Evolutionary conservation across 2,888 invertebrate species (phyloP).

Genomic region (Masnerella sp.): DNA sequence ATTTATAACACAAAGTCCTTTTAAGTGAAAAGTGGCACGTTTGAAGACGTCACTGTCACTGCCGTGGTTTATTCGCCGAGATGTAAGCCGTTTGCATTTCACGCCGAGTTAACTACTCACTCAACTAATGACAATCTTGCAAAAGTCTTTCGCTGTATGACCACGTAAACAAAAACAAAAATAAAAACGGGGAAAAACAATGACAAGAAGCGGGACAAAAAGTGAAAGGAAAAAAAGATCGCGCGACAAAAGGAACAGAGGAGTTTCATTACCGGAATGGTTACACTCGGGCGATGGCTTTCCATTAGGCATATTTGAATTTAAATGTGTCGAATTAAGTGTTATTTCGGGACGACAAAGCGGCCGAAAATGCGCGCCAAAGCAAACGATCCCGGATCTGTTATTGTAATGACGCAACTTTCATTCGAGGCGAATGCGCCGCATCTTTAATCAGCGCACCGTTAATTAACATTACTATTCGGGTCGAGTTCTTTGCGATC

Average conservation of each 20-base stretch:
- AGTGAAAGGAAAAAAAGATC: constrained; percentile 1
- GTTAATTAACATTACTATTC: constrained; percentile 27
- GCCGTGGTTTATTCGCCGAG: constrained; percentile 37
- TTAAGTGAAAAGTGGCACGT: constrained; percentile 29
- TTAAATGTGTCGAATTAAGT: constrained; percentile 47
- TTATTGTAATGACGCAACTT: constrained; percentile 37
- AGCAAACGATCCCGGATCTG: constrained; percentile 21
- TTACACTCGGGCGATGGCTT: constrained; percentile 42
- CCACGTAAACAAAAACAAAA: neutral
- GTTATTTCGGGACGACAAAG: constrained; percentile 27
- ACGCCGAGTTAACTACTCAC: constrained; percentile 46
- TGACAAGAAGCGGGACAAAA: neutral
- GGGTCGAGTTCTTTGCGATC: constrained; percentile 19
- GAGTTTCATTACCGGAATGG: constrained; percentile 51
- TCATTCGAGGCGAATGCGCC: constrained; percentile 24
- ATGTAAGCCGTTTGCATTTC: constrained; percentile 50
- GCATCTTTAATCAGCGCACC: constrained; percentile 39
- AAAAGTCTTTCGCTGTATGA: constrained; percentile 28
- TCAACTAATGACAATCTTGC: constrained; percentile 51
- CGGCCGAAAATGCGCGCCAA: constrained; percentile 12
- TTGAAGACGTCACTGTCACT: constrained; percentile 40
- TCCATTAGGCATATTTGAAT: constrained; percentile 58
- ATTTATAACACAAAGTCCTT: too few relatives aligned
- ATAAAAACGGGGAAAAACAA: constrained; percentile 3
- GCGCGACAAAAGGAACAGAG: constrained; percentile 40